A percentile compares a stretch with the other conserved stretches of the same genome.
phyloP scores from a whole-genome alignment of 1,140 invertebrate genomes.

The Scaptomyza pallida region DNA sequence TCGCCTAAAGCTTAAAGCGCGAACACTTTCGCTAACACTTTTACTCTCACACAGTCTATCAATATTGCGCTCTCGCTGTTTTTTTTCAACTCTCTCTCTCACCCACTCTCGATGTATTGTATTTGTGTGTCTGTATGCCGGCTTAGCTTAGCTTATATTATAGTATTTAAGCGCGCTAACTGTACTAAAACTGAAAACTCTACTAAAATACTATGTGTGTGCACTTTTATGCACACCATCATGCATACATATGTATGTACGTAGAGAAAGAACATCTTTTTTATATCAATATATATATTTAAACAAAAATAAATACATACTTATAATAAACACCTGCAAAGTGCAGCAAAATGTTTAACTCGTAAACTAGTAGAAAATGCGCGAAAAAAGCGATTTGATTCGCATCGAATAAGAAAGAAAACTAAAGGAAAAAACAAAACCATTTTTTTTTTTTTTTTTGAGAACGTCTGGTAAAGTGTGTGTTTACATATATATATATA shows the following conservation, averaged over 20 bases:
- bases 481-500: constrained; percentile 8
- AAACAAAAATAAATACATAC: constrained; percentile 9
- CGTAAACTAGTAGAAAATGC: neutral
- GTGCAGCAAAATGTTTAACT: neutral
- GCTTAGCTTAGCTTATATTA: constrained; percentile 14
- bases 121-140: constrained; percentile 6
- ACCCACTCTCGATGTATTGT: constrained; percentile 4
- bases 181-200: constrained; percentile 54
- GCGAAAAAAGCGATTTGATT: constrained; percentile 1
- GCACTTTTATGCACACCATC: constrained; percentile 35
- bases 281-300: constrained; percentile 4
- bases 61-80: constrained; percentile 1
- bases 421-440: no score
- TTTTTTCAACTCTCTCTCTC: constrained; percentile 4
- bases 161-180: constrained; percentile 37
- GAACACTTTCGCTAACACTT: neutral
- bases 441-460: constrained; percentile 20
- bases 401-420: no score
- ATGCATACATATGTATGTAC: neutral
- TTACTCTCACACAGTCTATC: neutral
- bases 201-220: constrained; percentile 36
- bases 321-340: constrained; percentile 7
- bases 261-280: neutral
- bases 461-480: constrained; percentile 12
- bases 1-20: constrained; percentile 52